These are phyloP conservation scores for Struthio camelus DNA, from an alignment of 2,113 vertebrate species.

Conservation along the genomic window DNA sequence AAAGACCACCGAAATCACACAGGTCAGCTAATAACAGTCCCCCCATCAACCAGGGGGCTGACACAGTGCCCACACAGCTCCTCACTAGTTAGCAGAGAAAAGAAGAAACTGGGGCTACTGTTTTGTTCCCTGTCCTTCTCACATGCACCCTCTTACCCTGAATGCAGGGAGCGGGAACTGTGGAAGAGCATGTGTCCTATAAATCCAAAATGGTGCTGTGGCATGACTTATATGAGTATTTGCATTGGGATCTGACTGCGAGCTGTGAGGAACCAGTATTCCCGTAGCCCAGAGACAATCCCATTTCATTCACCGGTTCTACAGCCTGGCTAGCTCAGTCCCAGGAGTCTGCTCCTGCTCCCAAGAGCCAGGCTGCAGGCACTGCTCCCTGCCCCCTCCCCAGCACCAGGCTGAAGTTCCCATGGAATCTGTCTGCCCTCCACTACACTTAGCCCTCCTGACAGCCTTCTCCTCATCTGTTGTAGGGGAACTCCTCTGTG, in stretches of 20 bases:
- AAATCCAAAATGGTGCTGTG: not conserved
- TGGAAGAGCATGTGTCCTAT: not conserved
- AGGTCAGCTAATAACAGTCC: not conserved
- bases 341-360: not conserved
- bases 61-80: not conserved
- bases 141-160: not conserved
- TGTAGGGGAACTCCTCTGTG: not conserved
- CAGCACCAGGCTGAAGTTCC: not conserved
- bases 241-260: not conserved
- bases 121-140: not conserved
- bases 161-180: not conserved
- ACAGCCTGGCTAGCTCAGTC: not conserved
- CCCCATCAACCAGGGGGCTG: not conserved
- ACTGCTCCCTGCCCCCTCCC: rapidly evolving
- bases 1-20: not conserved
- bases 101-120: not conserved
- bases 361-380: rapidly evolving
- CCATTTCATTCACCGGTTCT: not conserved
- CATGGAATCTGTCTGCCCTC: not conserved
- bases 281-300: not conserved
- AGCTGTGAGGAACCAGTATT: not conserved
- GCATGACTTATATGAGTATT: rapidly evolving
- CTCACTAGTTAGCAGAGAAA: not conserved
- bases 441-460: not conserved
- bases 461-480: not conserved